Evolutionary conservation across 2,888 invertebrate genomes (phyloP).

Genomic region (Drosophila peninsularis): DNA sequence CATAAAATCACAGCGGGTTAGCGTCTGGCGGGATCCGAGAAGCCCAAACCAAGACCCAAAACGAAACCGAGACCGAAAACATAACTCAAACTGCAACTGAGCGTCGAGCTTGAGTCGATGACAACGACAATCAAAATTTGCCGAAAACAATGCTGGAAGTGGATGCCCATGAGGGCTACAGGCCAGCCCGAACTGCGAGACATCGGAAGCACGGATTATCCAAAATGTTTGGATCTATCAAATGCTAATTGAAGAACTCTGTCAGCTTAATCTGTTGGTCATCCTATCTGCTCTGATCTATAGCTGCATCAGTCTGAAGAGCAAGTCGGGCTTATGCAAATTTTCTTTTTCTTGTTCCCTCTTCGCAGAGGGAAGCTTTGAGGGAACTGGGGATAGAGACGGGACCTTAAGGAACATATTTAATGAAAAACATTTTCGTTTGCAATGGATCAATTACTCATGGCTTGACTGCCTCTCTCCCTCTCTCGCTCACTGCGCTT

Average conservation of each 20-base stretch:
- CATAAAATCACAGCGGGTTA: constrained; percentile 83
- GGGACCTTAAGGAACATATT: neutral
- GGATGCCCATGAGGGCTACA: constrained; percentile 23
- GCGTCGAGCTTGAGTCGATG: constrained; percentile 46
- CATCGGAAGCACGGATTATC: constrained; percentile 24
- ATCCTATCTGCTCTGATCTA: too few relatives aligned
- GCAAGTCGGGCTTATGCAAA: too few relatives aligned
- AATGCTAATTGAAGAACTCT: constrained; percentile 60
- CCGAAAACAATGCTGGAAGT: constrained; percentile 26
- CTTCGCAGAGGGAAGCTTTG: neutral
- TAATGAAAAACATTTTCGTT: neutral
- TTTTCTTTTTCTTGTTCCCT: too few relatives aligned
- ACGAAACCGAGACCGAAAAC: constrained; percentile 14
- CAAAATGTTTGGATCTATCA: constrained; percentile 6
- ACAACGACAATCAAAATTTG: constrained; percentile 73
- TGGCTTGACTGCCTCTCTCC: neutral
- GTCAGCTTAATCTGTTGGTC: too few relatives aligned
- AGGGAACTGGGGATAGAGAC: too few relatives aligned
- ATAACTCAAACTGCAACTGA: constrained; percentile 11
- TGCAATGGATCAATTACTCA: constrained; percentile 9
- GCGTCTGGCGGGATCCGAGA: constrained; percentile 70
- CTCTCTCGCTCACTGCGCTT: neutral
- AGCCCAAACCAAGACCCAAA: constrained; percentile 10
- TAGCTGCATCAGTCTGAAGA: too few relatives aligned
- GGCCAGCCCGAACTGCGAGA: too few relatives aligned